These are phyloP conservation scores for Pygoscelis adeliae DNA, from an alignment of 2,113 vertebrate species.

Conservation along the genomic window DNA sequence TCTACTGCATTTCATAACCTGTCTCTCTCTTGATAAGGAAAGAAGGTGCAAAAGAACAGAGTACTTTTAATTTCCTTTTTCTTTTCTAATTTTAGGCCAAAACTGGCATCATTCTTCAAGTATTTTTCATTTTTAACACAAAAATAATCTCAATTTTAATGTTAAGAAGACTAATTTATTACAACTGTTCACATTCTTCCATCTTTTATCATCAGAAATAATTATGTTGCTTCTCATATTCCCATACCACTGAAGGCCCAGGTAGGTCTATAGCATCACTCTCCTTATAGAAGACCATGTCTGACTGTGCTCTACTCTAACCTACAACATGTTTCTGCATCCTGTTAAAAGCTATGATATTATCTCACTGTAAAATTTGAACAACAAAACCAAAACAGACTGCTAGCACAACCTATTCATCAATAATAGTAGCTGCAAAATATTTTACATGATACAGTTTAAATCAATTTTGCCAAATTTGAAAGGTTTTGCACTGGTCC, in stretches of 20 bases:
- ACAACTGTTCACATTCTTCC: neutral
- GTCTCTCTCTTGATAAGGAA: neutral
- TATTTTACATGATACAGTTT: neutral
- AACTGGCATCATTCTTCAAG: neutral
- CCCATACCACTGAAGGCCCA: fast-evolving
- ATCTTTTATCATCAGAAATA: neutral
- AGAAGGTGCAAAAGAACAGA: neutral
- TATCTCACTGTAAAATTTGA: neutral
- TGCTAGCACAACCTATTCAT: neutral
- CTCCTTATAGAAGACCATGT: neutral
- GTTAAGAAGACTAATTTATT: neutral
- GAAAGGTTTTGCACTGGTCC: neutral
- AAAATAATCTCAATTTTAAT: neutral
- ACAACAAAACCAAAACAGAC: neutral
- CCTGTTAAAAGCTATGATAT: neutral
- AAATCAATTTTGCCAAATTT: neutral
- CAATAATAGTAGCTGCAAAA: neutral
- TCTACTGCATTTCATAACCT: neutral
- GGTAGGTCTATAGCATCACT: neutral
- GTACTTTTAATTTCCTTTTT: neutral
- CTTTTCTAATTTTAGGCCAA: neutral
- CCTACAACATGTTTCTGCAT: neutral
- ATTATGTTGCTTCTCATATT: neutral
- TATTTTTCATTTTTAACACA: neutral
- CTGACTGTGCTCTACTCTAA: neutral